Percentiles rank a stretch among this genome's conserved stretches.
phyloP scores from a whole-genome alignment of 2,797 vertebrate genomes.

The Amazonetta brasiliensis region DNA sequence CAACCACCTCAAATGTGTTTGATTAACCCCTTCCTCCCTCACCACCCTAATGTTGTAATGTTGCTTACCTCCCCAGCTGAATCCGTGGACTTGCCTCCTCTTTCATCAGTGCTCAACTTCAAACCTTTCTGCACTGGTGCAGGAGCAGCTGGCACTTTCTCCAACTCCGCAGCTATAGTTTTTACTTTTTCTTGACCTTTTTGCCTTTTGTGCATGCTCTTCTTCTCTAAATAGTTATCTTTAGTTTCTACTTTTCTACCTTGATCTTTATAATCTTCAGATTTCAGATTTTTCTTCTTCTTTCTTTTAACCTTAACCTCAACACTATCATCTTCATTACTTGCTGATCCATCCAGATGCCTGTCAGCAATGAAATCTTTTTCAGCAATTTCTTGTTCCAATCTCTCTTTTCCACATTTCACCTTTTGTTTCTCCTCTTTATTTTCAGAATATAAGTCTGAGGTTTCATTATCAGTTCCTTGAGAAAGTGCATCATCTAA shows the following conservation, averaged over 20 bases:
- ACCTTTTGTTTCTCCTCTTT: constrained; percentile 58
- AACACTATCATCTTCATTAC: constrained; percentile 72
- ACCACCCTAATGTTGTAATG: constrained; percentile 1
- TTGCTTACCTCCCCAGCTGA: constrained; percentile 82
- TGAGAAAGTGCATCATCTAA: constrained; percentile 16
- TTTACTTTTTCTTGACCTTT: constrained; percentile 75
- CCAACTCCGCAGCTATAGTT: background rate
- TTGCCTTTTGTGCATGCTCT: constrained; percentile 70
- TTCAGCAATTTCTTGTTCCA: constrained; percentile 34
- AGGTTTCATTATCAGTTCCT: constrained; percentile 45
- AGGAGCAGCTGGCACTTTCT: constrained; percentile 35
- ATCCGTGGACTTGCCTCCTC: constrained; percentile 60
- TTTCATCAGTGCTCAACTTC: constrained; percentile 74
- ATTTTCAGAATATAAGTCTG: constrained; percentile 46
- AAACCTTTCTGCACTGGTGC: constrained; percentile 70
- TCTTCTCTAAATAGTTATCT: constrained; percentile 64
- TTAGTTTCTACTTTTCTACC: constrained; percentile 49
- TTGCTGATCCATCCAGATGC: constrained; percentile 25
- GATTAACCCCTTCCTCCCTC: constrained; percentile 29
- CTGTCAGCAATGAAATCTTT: constrained; percentile 26
- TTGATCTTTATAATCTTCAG: constrained; percentile 72
- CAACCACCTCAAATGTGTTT: background rate
- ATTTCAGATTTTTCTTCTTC: constrained; percentile 84
- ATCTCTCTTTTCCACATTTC: constrained; percentile 11
- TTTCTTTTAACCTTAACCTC: constrained; percentile 83